Base-by-base conservation (phyloP, 2,113 vertebrate species). In the Ptilonorhynchus violaceus region DNA sequence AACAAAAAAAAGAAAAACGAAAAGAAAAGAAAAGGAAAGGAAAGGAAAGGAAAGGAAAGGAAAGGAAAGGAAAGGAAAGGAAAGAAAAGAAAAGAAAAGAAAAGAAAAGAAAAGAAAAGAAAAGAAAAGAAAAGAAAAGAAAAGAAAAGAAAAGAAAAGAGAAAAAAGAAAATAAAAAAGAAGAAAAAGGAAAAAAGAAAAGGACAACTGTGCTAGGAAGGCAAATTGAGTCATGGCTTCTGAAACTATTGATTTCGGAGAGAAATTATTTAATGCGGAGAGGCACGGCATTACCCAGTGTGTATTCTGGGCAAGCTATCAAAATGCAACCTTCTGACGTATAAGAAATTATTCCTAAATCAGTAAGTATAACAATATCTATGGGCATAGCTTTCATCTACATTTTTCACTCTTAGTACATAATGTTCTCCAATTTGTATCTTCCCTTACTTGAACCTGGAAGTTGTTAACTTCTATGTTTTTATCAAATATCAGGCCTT, bases 301-400 rank as follows among this genome's bases (percentile, higher is more conserved):
- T 88, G 37, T 50, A 83, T 79, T 89, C 50, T 81, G 56, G 93
- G 72, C 58, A 94, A 96, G 44, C 4, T 79, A 78, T 91, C 56
- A 88, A 97, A 95, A 89, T 44, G 13, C 70, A 97, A 21, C 58
- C 60, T 97, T 90, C 73, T 69, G 83, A 88, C 8, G 2, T 64
- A 75, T 72, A 94, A 72, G 80, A 85, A 94, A 88, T 86, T 79
- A 76, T 91, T 93, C 75, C 74, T 66, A 63, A 72, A 76, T 83
- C 67, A 75, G 60, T 39, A 87, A 62, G 25, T 56, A 74, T 52
- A 56, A 46, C 55, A 81, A 39, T 50, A 62, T 87, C 50, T 56
- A 68, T 22, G 20, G 44, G 37, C 64, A 95, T 25, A 79, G 58
- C 39, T 81, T 93, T 75, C 14, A 46, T 86, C 68, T 82, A 15